A percentile compares a stretch with the other conserved stretches of the same genome.
Conservation (phyloP, 2,797 vertebrate genomes). For the Rhinophrynus dorsalis region DNA sequence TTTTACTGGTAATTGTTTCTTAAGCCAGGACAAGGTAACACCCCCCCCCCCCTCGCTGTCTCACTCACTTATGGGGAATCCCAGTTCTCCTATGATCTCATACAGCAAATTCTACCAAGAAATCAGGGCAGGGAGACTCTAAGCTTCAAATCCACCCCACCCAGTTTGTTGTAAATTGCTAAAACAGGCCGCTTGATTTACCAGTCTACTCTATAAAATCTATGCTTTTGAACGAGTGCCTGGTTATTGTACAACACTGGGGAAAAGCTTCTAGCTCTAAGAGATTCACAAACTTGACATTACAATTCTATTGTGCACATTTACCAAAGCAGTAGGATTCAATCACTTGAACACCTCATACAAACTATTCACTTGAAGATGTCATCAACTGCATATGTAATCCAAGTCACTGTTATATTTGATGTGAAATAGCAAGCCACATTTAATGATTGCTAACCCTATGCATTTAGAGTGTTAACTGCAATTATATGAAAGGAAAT, state of each 20-base stretch:
- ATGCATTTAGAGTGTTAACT: no score
- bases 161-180: slow-evolving; percentile 27
- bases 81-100: slow-evolving; percentile 43
- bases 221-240: neutral
- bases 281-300: neutral
- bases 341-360: no score
- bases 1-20: slow-evolving; percentile 36
- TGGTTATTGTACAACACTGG: neutral
- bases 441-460: no score
- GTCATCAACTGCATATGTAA: no score
- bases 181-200: slow-evolving; percentile 23
- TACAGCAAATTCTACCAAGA: slow-evolving; percentile 17
- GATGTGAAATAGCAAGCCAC: no score
- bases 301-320: neutral
- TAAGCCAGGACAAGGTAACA: slow-evolving; percentile 8
- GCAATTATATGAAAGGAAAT: no score
- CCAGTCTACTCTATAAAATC: neutral
- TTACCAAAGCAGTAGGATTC: neutral
- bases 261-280: neutral
- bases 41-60: slow-evolving; percentile 10
- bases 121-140: slow-evolving; percentile 8
- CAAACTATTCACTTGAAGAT: no score
- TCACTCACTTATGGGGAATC: slow-evolving; percentile 45
- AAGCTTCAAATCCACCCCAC: slow-evolving; percentile 25
- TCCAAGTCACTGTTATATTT: no score